Evolutionary conservation across 2,797 vertebrate species (phyloP).

Genomic region (Schizothorax lantsangensis): DNA sequence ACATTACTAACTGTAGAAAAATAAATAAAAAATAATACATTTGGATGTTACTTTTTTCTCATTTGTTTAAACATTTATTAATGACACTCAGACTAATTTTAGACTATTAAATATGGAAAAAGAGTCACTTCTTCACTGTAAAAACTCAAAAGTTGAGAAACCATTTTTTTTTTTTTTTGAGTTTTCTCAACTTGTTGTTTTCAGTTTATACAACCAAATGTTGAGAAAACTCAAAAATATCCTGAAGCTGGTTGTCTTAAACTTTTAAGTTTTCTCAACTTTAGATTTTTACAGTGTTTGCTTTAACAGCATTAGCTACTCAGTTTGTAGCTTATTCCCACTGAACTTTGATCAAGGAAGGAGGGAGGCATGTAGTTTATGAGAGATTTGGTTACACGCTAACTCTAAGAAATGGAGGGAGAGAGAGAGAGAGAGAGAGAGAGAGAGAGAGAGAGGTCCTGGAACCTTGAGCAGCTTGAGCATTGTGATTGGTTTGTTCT

Average conservation of each 20-base stretch:
- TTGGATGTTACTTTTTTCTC: not conserved
- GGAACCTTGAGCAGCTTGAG: slow-evolving; percentile 51
- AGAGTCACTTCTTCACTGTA: not conserved
- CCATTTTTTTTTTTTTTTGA: too few species aligned
- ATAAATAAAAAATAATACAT: too few species aligned
- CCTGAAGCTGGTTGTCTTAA: not conserved
- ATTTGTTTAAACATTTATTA: not conserved
- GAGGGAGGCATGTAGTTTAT: not conserved
- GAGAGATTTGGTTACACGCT: slow-evolving; percentile 48
- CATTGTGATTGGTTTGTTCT: slow-evolving; percentile 51
- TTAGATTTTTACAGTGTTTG: not conserved
- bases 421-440: slow-evolving; percentile 12
- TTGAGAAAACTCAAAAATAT: not conserved
- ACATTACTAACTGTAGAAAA: not conserved
- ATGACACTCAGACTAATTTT: not conserved
- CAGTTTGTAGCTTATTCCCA: not conserved
- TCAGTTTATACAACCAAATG: not conserved
- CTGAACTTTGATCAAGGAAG: slow-evolving; percentile 58
- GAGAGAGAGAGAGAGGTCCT: slow-evolving; percentile 21
- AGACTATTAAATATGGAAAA: not conserved
- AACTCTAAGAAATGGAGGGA: not conserved
- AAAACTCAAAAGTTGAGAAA: too few species aligned
- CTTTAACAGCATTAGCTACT: not conserved
- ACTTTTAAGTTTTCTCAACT: not conserved
- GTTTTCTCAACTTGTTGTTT: not conserved